Base-by-base conservation (phyloP, 30 jellyfish, hydroid and myxozoan genomes). In the Turritopsis rubra region DNA sequence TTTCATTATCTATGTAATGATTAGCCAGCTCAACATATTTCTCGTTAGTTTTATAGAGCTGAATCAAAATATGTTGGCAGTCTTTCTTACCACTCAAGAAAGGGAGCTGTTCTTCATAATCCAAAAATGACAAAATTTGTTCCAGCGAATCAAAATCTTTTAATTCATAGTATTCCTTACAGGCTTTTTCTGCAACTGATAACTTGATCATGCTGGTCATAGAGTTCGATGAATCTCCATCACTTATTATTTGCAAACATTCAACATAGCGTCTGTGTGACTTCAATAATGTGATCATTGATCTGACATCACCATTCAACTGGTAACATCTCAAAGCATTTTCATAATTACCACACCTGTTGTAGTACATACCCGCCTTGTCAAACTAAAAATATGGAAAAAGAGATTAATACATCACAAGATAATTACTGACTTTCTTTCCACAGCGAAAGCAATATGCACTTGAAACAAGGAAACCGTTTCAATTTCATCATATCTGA, bases 261-360 rank as follows among this genome's bases (percentile, higher is more conserved):
- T 74, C 82, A 0, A 74, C 24, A 29, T 24, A 74, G 18, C 65
- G 54, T 19, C 41, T 74, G 16, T 74, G 26, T 24, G 82, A 74
- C 71, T 74, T 74, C 16, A 74, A 29, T 26, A 74, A 29, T 13
- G 72, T n/a, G 26, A 74, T 30, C 26, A 30, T 52, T 23, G 65
- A 26, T 24, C 82, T 26, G 7, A 24, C 7, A 29, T 74, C 65
- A 29, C 8, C 65, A 29, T 8, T 71, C 24, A 21, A 26, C 24
- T 74, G 16, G 82, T 74, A 74, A 74, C 82, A 74, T 74, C 82
- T 26, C 65, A 74, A 24, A 29, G 82, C 82, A 26, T 74, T 71
- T 74, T 74, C 82, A 24, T 23, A 21, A 20, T 74, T 74, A 16
- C 82, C 82, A 24, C 65, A 8, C n/a, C 41, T 74, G 0, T 74